Evolutionary conservation across 2,113 vertebrate species (phyloP), one percentile per base, ranked within the genome.

Genomic region (Erinaceus europaeus): DNA sequence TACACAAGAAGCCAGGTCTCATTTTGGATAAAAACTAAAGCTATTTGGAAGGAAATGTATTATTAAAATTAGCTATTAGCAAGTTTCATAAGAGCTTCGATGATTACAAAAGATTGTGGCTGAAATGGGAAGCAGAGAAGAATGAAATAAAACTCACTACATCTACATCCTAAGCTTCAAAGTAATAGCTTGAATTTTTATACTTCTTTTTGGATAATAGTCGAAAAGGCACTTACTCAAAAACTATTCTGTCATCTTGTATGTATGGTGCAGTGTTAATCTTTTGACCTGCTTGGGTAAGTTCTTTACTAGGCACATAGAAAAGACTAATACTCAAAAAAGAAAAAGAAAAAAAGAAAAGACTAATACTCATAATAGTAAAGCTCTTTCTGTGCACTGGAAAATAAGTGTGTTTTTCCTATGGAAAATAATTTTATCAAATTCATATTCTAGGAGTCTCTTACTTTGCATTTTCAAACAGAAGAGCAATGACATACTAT

Each of bases 401-500:
- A 83, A 53, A 89, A 80, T 86, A 90, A 79, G 0, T 1, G 9
- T 76, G 5, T 76, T 92, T 89, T 92, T 36, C 48, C 89, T 86
- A 38, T 72, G 53, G 82, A 88, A 86, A 46, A 0, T 11, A 59
- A 68, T 55, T 81, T 92, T 87, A 87, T 94, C 40, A 91, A 94
- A 92, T 42, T 8, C 42, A 20, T 14, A 1, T 82, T 68, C 76
- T 79, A 81, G 46, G 36, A 82, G 4, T 90, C 6, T 83, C 32
- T 84, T 62, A 77, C 82, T 94, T 95, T 81, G 67, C 77, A 83
- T 82, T 53, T 94, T 93, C 72, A 1, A 57, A 80, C 72, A 76
- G 36, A 90, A 81, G 93, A 93, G 10, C 36, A 91, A 68, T 90
- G 48, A 8, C 68, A 1, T 1, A 36, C 23, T 88, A 71, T 25